Base-by-base conservation (phyloP, 1,140 invertebrate genomes). In the Ganaspis sp. region DNA sequence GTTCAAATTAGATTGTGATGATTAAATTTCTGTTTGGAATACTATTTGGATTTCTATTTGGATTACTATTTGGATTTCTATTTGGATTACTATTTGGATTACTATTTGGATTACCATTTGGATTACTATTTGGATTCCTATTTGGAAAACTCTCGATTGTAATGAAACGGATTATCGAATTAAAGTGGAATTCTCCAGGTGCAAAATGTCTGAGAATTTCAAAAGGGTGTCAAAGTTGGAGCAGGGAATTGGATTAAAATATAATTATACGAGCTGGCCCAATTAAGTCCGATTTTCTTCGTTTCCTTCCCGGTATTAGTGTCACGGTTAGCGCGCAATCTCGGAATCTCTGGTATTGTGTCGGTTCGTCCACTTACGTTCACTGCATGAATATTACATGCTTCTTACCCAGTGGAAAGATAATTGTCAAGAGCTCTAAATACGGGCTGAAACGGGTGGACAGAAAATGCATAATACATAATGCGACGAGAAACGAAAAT, bases 341-440 rank as follows among this genome's bases (percentile, higher is more conserved):
- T 89, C 86, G 79, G 84, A 87, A 91, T 90, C 90, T 90, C 79
- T 81, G 78, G 87, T 86, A 88, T 87, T 89, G 86, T 88, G 79
- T 79, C 79, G 85, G 86, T 74, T 81, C 83, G 87, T 87, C 84
- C 87, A 87, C 85, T 88, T 86, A 85, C 85, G 79, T 87, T 85
- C 85, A 78, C 84, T 79, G 75, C 89, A 91, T 91, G 90, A 90
- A 91, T 91, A 90, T 91, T 91, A 87, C 90, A 91, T 91, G 88
- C 81, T 86, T 88, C 86, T 90, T 90, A 89, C 87, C 88, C 85
- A 90, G 86, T 87, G 89, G 89, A 91, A 90, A 90, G 88, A 90
- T 90, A 91, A 90, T 91, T 90, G 89, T 90, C 90, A 89, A 91
- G 89, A 89, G 86, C 84, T 87, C 89, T 89, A 90, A 91, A 90